These are phyloP conservation scores for human (Homo sapiens) DNA, from an alignment of 2,113 vertebrate species.

Conservation along the genomic window DNA sequence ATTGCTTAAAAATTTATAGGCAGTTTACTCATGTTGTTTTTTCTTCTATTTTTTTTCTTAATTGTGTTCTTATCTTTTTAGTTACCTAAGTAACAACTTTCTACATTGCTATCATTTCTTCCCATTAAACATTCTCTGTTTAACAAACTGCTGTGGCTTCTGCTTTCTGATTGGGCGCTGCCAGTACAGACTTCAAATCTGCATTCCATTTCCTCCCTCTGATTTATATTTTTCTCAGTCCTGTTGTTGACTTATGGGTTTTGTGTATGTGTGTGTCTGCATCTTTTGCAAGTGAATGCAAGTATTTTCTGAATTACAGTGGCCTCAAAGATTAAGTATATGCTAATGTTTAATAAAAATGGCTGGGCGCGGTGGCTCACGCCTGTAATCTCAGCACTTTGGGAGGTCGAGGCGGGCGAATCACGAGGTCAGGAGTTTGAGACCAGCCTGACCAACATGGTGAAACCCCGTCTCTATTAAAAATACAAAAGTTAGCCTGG, in stretches of 20 bases:
- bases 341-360: not conserved
- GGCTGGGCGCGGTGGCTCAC: no score
- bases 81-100: not conserved
- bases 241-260: not conserved
- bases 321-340: not conserved
- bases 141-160: not conserved
- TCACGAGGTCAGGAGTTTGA: no score
- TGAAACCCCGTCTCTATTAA: no score
- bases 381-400: no score
- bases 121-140: not conserved
- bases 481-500: no score
- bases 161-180: not conserved
- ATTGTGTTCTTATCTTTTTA: not conserved
- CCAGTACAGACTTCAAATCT: not conserved
- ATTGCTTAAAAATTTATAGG: not conserved
- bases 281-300: not conserved
- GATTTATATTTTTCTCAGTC: not conserved
- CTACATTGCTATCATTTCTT: not conserved
- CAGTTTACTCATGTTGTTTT: not conserved
- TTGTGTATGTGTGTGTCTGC: not conserved
- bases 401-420: rapidly evolving
- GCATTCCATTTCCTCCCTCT: not conserved
- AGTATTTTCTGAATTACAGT: not conserved
- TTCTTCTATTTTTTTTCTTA: not conserved
- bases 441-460: no score